Evolutionary conservation across 2,888 invertebrate genomes (phyloP).

Genomic region (Thysanoteuthis rhombus): DNA sequence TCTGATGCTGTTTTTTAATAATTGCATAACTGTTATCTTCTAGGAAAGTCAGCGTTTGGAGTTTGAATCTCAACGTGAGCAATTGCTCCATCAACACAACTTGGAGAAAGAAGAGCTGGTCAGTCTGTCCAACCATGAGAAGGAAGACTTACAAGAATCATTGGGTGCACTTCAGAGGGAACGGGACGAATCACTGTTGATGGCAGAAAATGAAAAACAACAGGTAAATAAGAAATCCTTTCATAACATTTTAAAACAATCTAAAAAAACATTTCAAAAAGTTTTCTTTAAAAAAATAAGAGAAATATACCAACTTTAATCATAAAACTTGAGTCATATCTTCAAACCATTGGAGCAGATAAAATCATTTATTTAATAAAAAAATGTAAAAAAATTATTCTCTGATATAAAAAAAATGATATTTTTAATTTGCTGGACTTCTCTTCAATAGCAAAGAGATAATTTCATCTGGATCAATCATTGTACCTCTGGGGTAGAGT

Average conservation of each 20-base stretch:
- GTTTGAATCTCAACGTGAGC: constrained; percentile 63
- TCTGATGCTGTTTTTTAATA: not conserved
- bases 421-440: no score
- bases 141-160: constrained; percentile 81
- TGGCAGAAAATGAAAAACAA: constrained; percentile 94
- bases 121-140: constrained; percentile 77
- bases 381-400: no score
- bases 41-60: constrained; percentile 64
- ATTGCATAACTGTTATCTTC: not conserved
- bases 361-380: no score
- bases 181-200: constrained; percentile 87
- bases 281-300: not conserved
- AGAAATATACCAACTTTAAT: not conserved
- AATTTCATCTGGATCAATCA: no score
- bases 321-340: no score
- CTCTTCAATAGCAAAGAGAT: no score
- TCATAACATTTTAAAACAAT: not conserved
- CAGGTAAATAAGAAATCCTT: constrained; percentile 76
- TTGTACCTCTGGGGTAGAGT: no score
- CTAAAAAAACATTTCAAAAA: not conserved
- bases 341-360: no score
- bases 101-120: constrained; percentile 62
- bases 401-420: no score
- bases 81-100: constrained; percentile 57
- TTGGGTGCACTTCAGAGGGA: constrained; percentile 88